A percentile compares a stretch with the other conserved stretches of the same genome.
phyloP scores from a whole-genome alignment of 35 echinoderm and acorn worm species.

The Lytechinus pictus region DNA sequence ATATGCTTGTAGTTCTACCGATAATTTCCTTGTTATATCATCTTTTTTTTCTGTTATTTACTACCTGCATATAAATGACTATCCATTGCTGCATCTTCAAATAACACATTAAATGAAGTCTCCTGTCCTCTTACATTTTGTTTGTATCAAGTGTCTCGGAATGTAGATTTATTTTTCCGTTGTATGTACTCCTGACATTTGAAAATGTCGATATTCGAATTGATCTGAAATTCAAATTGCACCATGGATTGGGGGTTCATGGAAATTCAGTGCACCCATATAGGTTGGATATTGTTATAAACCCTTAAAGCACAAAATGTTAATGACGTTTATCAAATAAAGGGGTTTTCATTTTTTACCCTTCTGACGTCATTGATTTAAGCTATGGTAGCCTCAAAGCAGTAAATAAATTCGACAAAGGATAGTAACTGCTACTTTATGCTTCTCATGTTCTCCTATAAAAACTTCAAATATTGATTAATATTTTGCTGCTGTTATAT shows the following conservation, averaged over 20 bases:
- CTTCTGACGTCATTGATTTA: background rate
- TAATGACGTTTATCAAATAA: background rate
- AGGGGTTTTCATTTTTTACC: background rate
- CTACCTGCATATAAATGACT: no score
- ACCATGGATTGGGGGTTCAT: background rate
- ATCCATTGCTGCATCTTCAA: no score
- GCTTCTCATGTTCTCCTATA: background rate
- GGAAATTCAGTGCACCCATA: background rate
- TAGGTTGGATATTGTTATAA: background rate
- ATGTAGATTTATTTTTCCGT: background rate
- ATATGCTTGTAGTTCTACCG: no score
- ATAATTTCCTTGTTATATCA: no score
- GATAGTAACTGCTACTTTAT: background rate
- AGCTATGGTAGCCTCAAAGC: background rate
- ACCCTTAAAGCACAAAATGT: background rate
- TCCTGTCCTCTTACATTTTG: background rate
- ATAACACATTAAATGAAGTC: background rate
- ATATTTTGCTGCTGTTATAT: no score
- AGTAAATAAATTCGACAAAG: background rate
- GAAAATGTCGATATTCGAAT: background rate
- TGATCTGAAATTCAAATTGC: constrained; percentile 3
- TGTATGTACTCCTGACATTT: background rate
- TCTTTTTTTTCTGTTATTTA: no score
- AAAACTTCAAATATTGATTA: background rate
- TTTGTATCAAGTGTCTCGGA: background rate